phyloP scores from a whole-genome alignment of 2,797 vertebrate genomes.

The Hydrolagus colliei region DNA sequence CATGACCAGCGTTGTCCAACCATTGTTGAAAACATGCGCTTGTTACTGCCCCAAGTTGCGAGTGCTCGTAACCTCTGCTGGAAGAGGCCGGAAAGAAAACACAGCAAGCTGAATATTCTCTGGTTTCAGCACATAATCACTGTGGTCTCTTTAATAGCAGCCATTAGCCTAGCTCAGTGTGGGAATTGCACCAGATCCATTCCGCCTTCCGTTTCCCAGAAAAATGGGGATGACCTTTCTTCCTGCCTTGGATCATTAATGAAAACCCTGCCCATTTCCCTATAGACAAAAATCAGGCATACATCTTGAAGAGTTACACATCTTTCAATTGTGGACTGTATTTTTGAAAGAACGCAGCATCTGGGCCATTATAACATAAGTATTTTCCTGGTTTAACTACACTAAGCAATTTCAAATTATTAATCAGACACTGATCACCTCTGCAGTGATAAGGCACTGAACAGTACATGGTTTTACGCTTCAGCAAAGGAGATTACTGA shows the following conservation, averaged over 20 bases:
- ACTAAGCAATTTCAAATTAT: too few relatives aligned
- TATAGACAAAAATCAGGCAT: background rate
- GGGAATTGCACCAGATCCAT: background rate
- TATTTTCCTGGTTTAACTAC: background rate
- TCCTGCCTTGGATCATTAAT: background rate
- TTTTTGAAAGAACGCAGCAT: constrained; percentile 3
- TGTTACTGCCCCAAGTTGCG: background rate
- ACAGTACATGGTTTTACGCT: background rate
- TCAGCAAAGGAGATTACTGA: background rate
- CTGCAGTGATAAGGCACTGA: background rate
- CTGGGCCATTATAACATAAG: background rate
- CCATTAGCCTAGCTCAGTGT: background rate
- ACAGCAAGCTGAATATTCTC: constrained; percentile 7
- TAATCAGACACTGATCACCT: background rate
- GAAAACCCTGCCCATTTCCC: background rate
- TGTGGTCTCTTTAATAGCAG: constrained; percentile 12
- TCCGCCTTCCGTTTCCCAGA: background rate
- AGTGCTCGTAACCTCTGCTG: background rate
- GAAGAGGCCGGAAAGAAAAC: background rate
- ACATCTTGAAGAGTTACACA: constrained; percentile 12
- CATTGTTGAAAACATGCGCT: background rate
- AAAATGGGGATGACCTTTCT: background rate
- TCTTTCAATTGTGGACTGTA: background rate
- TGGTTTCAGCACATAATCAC: constrained; percentile 4
- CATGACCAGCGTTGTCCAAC: background rate